Conservation (phyloP, 2,113 vertebrate species). For the Panthera leo region DNA sequence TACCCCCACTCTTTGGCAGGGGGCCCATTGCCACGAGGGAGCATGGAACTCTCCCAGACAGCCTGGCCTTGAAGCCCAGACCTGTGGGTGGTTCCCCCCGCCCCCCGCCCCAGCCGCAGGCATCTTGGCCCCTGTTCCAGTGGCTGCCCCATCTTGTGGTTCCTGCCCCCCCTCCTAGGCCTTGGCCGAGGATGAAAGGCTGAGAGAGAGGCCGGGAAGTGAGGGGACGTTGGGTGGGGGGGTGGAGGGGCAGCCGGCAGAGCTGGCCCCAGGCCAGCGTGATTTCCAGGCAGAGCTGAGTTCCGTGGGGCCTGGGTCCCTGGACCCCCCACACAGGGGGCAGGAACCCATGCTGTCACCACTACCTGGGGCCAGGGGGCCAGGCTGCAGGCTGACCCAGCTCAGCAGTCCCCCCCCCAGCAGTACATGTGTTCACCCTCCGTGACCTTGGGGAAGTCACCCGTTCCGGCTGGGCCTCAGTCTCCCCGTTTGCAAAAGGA, state of each 20-base stretch:
- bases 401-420: background rate
- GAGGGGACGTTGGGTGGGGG: background rate
- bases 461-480: background rate
- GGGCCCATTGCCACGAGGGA: background rate
- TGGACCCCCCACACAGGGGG: background rate
- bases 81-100: slow-evolving; percentile 33
- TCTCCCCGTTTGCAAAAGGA: background rate
- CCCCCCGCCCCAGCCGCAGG: background rate
- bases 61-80: background rate
- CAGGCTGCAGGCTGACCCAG: background rate
- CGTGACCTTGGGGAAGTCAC: background rate
- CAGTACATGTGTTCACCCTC: background rate
- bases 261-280: background rate
- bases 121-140: background rate
- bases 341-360: background rate
- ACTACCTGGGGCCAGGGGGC: too few relatives aligned
- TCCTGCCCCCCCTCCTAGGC: background rate
- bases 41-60: background rate
- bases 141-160: background rate
- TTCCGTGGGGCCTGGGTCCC: background rate
- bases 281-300: background rate
- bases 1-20: background rate
- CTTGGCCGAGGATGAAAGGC: slow-evolving; percentile 65
- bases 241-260: background rate
- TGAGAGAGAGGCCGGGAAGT: background rate